A percentile compares a stretch with the other conserved stretches of the same genome.
phyloP scores from a whole-genome alignment of 2,113 vertebrate genomes.

The Mola mola region DNA sequence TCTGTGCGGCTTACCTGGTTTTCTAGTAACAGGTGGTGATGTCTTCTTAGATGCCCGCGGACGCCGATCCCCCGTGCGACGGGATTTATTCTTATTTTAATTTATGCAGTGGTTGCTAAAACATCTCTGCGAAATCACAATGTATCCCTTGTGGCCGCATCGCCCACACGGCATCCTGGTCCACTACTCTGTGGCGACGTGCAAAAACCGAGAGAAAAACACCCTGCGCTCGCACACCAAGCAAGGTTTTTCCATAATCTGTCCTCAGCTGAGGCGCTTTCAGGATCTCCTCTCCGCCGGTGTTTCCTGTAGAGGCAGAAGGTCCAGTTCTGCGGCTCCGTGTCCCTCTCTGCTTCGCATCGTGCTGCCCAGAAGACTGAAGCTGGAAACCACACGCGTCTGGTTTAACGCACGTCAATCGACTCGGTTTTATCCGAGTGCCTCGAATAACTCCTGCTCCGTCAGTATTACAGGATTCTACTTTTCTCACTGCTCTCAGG shows the following conservation, averaged over 20 bases:
- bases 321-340: constrained; percentile 60
- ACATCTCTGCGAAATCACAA: constrained; percentile 76
- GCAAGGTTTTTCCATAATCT: constrained; percentile 63
- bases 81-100: constrained; percentile 54
- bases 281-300: constrained; percentile 67
- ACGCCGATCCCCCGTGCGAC: constrained; percentile 50
- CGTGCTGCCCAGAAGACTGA: constrained; percentile 74
- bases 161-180: constrained; percentile 78
- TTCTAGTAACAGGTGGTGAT: constrained; percentile 81
- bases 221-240: constrained; percentile 46
- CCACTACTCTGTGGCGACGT: constrained; percentile 63
- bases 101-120: constrained; percentile 66
- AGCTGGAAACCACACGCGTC: constrained; percentile 66
- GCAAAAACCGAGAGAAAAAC: constrained; percentile 17
- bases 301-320: constrained; percentile 67
- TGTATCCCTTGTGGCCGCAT: constrained; percentile 76
- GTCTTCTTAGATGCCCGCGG: constrained; percentile 57
- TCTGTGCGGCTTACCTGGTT: constrained; percentile 73
- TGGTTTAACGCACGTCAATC: constrained; percentile 63
- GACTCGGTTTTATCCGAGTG: constrained; percentile 50
- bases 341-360: constrained; percentile 51
- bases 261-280: constrained; percentile 55
- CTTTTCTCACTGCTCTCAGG: constrained; percentile 37
- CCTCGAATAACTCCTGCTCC: constrained; percentile 51
- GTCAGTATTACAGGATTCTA: constrained; percentile 44